These are phyloP conservation scores for Mus pahari DNA, from an alignment of 2,113 vertebrate species.

Conservation along the genomic window DNA sequence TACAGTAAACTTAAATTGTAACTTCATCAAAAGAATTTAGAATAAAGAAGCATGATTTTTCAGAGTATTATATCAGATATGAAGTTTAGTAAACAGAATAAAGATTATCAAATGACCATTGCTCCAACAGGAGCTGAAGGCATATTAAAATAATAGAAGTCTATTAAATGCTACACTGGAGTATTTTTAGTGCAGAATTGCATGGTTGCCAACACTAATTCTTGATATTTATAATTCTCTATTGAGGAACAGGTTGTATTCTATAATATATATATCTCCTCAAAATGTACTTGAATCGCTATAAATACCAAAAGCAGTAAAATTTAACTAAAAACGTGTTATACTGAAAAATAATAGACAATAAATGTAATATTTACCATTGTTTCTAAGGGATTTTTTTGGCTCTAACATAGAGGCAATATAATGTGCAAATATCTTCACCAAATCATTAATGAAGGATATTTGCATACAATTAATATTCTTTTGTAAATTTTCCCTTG, in stretches of 20 bases:
- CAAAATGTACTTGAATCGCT: neutral
- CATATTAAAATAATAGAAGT: neutral
- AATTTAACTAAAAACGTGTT: neutral
- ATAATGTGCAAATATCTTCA: neutral
- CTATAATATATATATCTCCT: neutral
- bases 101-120: neutral
- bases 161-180: neutral
- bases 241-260: neutral
- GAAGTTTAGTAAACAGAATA: neutral
- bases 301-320: neutral
- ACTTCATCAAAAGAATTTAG: neutral
- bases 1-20: neutral
- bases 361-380: neutral
- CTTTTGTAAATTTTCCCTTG: neutral
- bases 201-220: neutral
- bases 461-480: neutral
- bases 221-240: neutral
- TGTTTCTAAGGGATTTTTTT: neutral
- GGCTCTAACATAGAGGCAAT: neutral
- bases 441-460: neutral
- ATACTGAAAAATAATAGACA: neutral
- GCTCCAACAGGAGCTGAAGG: neutral
- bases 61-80: neutral
- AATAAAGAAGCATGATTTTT: neutral
- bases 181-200: too few species aligned